Conservation (phyloP, 1,140 invertebrate genomes). For the Aphelenchoides avenae region DNA sequence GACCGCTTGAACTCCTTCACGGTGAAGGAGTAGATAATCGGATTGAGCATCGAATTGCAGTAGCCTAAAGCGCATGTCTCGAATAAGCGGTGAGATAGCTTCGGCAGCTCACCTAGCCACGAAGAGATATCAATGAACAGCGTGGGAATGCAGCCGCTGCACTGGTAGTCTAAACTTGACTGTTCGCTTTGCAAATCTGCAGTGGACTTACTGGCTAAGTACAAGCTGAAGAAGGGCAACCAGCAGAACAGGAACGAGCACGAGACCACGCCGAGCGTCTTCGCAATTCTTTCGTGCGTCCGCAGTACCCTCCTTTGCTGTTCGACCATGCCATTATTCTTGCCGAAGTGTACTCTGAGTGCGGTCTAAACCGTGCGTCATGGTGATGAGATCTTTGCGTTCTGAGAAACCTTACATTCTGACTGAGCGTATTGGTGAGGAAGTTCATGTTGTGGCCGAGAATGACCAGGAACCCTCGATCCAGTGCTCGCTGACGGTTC, state of each 20-base stretch:
- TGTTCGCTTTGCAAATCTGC: conserved; percentile 18
- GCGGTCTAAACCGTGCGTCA: conserved; percentile 49
- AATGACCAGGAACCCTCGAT: conserved; percentile 58
- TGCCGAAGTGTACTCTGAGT: conserved; percentile 54
- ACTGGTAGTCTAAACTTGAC: conserved; percentile 47
- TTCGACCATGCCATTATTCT: conserved; percentile 59
- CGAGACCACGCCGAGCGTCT: conserved; percentile 63
- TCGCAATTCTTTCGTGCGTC: conserved; percentile 62
- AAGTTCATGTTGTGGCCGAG: conserved; percentile 60
- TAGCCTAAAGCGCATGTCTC: conserved; percentile 39
- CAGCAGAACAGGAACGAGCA: conserved; percentile 63
- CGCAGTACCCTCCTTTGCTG: conserved; percentile 54
- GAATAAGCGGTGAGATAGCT: not conserved
- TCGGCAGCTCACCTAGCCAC: conserved; percentile 43
- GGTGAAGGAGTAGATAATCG: conserved; percentile 60
- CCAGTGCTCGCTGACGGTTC: conserved; percentile 55
- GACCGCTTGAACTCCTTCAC: conserved; percentile 59
- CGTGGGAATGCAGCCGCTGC: conserved; percentile 50
- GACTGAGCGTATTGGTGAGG: conserved; percentile 48
- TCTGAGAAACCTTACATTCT: conserved; percentile 30
- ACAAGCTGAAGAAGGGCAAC: conserved; percentile 63
- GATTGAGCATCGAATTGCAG: conserved; percentile 60
- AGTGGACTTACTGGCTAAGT: conserved; percentile 58
- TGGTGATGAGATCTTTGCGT: not conserved
- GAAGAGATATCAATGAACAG: conserved; percentile 56